Base-by-base conservation (phyloP, 2,888 invertebrate species). In the Ichneumon xanthorius region DNA sequence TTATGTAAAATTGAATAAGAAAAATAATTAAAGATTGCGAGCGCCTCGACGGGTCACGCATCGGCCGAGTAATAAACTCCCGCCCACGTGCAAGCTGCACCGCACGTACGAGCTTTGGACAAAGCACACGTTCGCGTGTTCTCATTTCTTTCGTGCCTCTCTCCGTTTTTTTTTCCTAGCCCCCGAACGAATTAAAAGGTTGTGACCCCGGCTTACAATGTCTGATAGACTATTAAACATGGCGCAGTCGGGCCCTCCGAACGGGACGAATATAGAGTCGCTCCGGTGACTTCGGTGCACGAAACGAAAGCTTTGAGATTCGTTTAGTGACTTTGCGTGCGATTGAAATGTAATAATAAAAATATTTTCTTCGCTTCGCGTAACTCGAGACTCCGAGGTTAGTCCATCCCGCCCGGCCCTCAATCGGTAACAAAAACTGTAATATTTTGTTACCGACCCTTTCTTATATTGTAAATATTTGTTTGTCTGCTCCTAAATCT, bases 151-250 rank as follows among this genome's bases (percentile, higher is more conserved):
- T 76, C 67, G 14, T 22, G 26, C n/a, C 7, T 67, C 22, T 48
- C 30, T 70, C 14, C 45, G 45, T 50, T 14, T 45, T 80, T 75
- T 80, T 80, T 30, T 76, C 22, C 81, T 65, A 67, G 50, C 76
- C 55, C 76, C 80, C 82, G 81, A 85, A 84, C 84, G 82, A 86
- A 86, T 87, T 87, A 84, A 87, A 82, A 82, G 87, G 86, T 87
- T 86, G 84, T 81, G 84, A 87, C 86, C 87, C 86, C 85, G 75
- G 71, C 86, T 81, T 72, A 81, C 81, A 72, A 72, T 84, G 86
- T 86, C 86, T 86, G 86, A 86, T 86, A 80, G 86, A 86, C 86
- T 78, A 86, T 86, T 86, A 86, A 84, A 86, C 72, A 78, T 82
- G 58, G 77, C 76, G 77, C 76, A 55, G 80, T 58, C 73, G 73